Conservation (phyloP, 2,113 vertebrate species). For the Ahaetulla prasina region DNA sequence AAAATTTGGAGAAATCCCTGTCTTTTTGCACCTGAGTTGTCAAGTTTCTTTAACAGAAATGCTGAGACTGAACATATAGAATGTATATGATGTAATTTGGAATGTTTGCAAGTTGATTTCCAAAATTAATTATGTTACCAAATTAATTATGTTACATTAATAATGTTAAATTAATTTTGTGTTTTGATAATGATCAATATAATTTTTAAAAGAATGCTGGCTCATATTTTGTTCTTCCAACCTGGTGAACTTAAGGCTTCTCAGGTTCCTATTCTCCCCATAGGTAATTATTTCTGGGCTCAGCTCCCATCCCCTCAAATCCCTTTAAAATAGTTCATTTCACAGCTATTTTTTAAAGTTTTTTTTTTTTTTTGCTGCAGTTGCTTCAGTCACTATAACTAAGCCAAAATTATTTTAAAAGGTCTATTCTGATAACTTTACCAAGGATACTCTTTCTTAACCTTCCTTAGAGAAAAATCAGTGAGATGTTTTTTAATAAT, state of each 20-base stretch:
- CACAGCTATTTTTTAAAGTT: neutral
- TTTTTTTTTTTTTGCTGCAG: neutral
- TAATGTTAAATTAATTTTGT: too few relatives aligned
- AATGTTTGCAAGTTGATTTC: neutral
- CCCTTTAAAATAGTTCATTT: neutral
- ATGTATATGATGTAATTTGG: neutral
- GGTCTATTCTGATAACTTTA: neutral
- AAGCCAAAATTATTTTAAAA: neutral
- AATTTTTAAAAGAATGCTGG: neutral
- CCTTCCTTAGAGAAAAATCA: neutral
- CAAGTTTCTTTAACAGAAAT: neutral
- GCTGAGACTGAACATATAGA: neutral
- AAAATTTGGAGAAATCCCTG: neutral
- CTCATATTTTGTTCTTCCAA: neutral
- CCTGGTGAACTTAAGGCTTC: neutral
- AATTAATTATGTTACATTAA: too few relatives aligned
- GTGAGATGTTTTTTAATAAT: neutral
- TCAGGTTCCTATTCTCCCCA: neutral
- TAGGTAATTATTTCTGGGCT: neutral
- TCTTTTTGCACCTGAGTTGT: neutral
- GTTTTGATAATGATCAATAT: neutral
- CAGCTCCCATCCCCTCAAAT: neutral
- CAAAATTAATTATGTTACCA: too few relatives aligned
- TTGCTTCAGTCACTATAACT: neutral
- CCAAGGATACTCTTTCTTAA: neutral